Evolutionary conservation across 2,888 invertebrate genomes (phyloP).

Genomic region (Neoascia interrupta): DNA sequence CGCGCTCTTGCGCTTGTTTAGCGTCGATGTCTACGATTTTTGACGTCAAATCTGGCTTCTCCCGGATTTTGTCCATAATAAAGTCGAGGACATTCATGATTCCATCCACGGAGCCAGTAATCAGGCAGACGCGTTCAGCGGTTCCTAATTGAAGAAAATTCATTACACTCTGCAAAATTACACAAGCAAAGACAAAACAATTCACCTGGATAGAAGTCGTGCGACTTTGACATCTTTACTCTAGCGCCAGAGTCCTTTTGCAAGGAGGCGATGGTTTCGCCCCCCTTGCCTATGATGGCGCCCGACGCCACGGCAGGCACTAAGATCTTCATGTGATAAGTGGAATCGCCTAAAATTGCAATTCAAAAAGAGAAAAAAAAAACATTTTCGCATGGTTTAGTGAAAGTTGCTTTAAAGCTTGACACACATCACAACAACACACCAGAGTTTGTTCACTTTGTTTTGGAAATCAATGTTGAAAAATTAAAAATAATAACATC

Average conservation of each 20-base stretch:
- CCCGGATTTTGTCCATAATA: slow-evolving; percentile 97
- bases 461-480: slow-evolving; percentile 70
- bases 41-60: slow-evolving; percentile 94
- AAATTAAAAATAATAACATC: slow-evolving; percentile 69
- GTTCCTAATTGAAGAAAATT: slow-evolving; percentile 83
- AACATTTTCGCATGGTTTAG: slow-evolving; percentile 12
- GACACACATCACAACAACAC: slow-evolving; percentile 61
- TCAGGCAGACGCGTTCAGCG: slow-evolving; percentile 94
- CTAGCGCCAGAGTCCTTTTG: slow-evolving; percentile 98
- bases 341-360: slow-evolving; percentile 87
- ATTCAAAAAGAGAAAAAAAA: too few relatives aligned
- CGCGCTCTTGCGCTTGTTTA: slow-evolving; percentile 92
- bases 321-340: slow-evolving; percentile 97
- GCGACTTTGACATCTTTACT: slow-evolving; percentile 99
- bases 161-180: background rate
- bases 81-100: slow-evolving; percentile 95
- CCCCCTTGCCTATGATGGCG: slow-evolving; percentile 99
- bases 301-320: slow-evolving; percentile 98
- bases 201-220: slow-evolving; percentile 98
- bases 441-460: slow-evolving; percentile 65
- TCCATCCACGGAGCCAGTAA: slow-evolving; percentile 94
- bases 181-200: slow-evolving; percentile 52
- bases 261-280: slow-evolving; percentile 98
- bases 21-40: slow-evolving; percentile 90
- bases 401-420: slow-evolving; percentile 24